Evolutionary conservation across 2,888 invertebrate species (phyloP), one percentile per base, ranked within the genome.

Genomic region (Aphidius colemani): DNA sequence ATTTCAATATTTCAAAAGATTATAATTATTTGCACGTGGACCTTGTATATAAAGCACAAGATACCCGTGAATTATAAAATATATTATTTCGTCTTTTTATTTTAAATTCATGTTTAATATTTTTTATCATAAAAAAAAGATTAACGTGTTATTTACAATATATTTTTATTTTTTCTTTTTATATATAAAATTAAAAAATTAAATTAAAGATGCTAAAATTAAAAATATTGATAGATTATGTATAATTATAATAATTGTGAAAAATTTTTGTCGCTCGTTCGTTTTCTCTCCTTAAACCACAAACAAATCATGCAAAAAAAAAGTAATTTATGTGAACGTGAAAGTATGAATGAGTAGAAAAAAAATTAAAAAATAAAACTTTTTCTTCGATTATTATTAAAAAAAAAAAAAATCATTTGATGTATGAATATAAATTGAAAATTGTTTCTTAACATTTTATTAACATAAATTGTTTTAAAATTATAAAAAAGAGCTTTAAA

Each of bases 151-250:
- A 68, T 68, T 67, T 53, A 70, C 66, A 67, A 66, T 68, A 74
- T 74, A 69, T 74, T 71, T 70, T 74, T 71, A 73, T 78, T 75
- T 74, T 73, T 78, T 78, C 74, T 75, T 75, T 75, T 74, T 77
- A 74, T 71, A 76, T 74, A 74, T 74, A 67, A 59, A 68, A 13
- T 13, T 13, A 51, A 63, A 63, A 64, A 73, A 18, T 44, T 10
- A 56, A 44, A 48, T 11, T 11, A 11, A 11, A 48, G 48, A 48
- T 13, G 13, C 48, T 13, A 72, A 68, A 70, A 74, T 75, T 72
- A 74, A 72, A 71, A 76, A 75, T 75, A 78, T 76, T 75, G 30
- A 79, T 76, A 78, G 75, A 77, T 78, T 78, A 78, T 78, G 77
- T 76, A 78, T 78, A 79, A 30, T 30, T 77, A 78, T 76, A 71